Percentiles rank a stretch among this genome's conserved stretches.
Evolutionary conservation across 2,888 invertebrate genomes (phyloP).

Genomic region (Himalopsyche anomala): DNA sequence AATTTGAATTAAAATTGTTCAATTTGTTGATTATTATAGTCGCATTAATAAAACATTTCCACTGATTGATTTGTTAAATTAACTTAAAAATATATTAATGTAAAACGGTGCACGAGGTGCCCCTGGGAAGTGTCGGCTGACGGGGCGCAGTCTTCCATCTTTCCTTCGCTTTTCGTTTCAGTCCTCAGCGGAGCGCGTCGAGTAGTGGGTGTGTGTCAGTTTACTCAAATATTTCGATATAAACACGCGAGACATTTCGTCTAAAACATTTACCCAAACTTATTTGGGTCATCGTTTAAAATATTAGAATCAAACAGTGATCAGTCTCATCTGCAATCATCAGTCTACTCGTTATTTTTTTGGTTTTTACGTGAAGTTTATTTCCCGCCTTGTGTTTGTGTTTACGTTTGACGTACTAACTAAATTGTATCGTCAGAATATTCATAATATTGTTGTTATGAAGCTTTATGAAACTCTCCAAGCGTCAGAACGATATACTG

Average conservation of each 20-base stretch:
- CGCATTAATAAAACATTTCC: no score
- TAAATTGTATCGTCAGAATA: conserved; percentile 1
- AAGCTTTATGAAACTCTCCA: background rate
- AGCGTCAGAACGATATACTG: background rate
- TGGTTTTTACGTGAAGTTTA: conserved; percentile 18
- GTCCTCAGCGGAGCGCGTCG: conserved; percentile 49
- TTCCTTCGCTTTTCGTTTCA: conserved; percentile 49
- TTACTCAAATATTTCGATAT: background rate
- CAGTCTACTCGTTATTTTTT: background rate
- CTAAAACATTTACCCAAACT: conserved; percentile 58
- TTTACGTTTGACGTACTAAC: conserved; percentile 55
- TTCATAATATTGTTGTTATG: conserved; percentile 40
- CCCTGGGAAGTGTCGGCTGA: conserved; percentile 40
- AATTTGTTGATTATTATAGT: no score
- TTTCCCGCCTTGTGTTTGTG: conserved; percentile 52
- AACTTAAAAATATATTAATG: no score
- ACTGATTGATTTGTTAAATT: no score
- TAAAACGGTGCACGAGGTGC: conserved; percentile 8
- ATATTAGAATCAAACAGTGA: conserved; percentile 47
- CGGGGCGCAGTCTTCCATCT: conserved; percentile 45
- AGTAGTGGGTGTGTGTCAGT: conserved; percentile 5
- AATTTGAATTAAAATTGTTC: no score
- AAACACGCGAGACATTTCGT: conserved; percentile 51
- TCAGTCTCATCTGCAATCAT: conserved; percentile 43
- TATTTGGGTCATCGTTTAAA: conserved; percentile 61